phyloP scores from a whole-genome alignment of 2,888 invertebrate genomes.

The Eurytoma californica region DNA sequence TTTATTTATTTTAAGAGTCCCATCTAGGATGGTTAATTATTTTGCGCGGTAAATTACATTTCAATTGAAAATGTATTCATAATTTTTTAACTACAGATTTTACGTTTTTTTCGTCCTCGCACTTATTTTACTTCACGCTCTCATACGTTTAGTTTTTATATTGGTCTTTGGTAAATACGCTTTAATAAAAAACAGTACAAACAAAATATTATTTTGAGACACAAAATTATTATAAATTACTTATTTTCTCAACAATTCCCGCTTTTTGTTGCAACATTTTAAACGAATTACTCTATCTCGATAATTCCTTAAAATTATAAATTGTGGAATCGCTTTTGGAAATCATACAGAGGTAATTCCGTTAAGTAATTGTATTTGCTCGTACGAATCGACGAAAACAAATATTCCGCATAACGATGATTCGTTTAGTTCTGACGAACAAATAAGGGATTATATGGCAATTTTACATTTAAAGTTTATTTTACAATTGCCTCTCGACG shows the following conservation, averaged over 20 bases:
- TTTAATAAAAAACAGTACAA: conserved; percentile 1
- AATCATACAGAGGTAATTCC: no score
- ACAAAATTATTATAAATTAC: no score
- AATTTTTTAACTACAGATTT: neutral
- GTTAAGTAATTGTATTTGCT: no score
- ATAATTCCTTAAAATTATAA: no score
- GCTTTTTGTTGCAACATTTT: no score
- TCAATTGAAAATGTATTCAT: neutral
- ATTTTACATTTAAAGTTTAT: conserved; percentile 27
- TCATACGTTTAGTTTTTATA: conserved; percentile 7
- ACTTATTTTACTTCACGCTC: neutral
- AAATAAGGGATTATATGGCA: conserved; percentile 1
- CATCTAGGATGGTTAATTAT: conserved; percentile 8
- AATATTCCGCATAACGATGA: neutral
- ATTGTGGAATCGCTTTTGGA: no score
- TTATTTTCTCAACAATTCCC: no score
- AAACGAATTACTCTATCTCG: no score
- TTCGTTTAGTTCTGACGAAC: neutral
- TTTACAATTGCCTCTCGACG: conserved; percentile 36
- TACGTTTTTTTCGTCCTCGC: neutral
- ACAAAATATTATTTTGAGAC: no score
- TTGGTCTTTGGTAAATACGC: conserved; percentile 30
- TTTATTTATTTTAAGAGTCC: neutral
- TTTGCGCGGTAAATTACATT: neutral
- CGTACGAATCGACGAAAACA: no score